Percentiles rank a stretch among this genome's conserved stretches.
These are phyloP conservation scores for Cyprinodon brontotheroides DNA, from an alignment of 2,113 vertebrate genomes.

Conservation along the genomic window DNA sequence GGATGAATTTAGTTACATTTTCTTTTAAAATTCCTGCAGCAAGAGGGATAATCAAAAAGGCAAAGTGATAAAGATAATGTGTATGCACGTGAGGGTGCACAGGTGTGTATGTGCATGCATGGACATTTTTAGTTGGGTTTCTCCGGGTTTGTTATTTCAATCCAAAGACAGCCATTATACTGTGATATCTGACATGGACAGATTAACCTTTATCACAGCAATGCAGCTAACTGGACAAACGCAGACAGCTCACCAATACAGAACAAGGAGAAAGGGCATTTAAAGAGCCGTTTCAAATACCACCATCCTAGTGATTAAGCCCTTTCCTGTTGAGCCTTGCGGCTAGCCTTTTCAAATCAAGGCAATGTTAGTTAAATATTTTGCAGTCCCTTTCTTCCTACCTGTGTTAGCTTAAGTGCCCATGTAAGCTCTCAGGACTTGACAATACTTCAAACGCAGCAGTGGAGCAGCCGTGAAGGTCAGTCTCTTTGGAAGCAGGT, in stretches of 20 bases:
- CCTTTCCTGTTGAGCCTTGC: slow-evolving; percentile 49
- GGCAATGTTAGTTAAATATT: slow-evolving; percentile 62
- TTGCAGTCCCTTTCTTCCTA: slow-evolving; percentile 49
- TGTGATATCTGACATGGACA: slow-evolving; percentile 63
- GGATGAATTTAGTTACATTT: slow-evolving; percentile 31
- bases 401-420: slow-evolving; percentile 59
- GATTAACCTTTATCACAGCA: slow-evolving; percentile 74
- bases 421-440: slow-evolving; percentile 53
- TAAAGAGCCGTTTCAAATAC: slow-evolving; percentile 63
- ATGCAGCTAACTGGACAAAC: slow-evolving; percentile 54
- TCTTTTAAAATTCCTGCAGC: slow-evolving; percentile 25
- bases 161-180: slow-evolving; percentile 59
- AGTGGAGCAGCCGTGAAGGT: slow-evolving; percentile 69
- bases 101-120: slow-evolving; percentile 1
- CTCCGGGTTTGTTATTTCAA: slow-evolving; percentile 65
- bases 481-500: slow-evolving; percentile 60
- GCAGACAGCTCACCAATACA: slow-evolving; percentile 71
- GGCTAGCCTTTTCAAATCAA: slow-evolving; percentile 67
- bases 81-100: not conserved
- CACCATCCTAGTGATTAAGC: slow-evolving; percentile 63
- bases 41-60: slow-evolving; percentile 2
- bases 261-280: slow-evolving; percentile 70
- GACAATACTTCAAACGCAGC: slow-evolving; percentile 66
- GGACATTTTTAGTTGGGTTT: slow-evolving; percentile 19
- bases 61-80: slow-evolving; percentile 7